Conservation (phyloP, 2,888 invertebrate species). For the Lottia gigantea region DNA sequence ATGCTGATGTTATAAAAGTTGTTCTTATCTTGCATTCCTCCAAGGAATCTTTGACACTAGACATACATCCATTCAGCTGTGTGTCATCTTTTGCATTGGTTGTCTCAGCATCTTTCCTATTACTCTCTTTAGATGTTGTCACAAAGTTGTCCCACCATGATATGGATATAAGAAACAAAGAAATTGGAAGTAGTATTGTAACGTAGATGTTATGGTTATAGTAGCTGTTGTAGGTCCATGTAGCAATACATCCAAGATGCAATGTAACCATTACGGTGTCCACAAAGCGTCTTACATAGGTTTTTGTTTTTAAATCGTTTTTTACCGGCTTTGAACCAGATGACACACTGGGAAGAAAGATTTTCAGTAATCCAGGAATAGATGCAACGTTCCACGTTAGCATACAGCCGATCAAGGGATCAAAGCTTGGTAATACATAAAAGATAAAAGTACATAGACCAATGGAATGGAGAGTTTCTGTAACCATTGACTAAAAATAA, state of each 20-base stretch:
- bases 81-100: not conserved
- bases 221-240: constrained; percentile 12
- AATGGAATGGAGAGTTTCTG: constrained; percentile 15
- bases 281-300: constrained; percentile 23
- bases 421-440: constrained; percentile 15
- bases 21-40: constrained; percentile 38
- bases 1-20: constrained; percentile 26
- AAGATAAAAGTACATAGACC: constrained; percentile 14
- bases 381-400: constrained; percentile 3
- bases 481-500: constrained; percentile 8
- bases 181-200: constrained; percentile 2
- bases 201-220: not conserved
- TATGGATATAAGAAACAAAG: constrained; percentile 14
- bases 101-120: not conserved
- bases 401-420: not conserved
- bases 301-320: constrained; percentile 17
- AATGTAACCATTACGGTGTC: constrained; percentile 24
- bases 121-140: constrained; percentile 1
- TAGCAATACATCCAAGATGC: constrained; percentile 12
- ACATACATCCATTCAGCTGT: constrained; percentile 8
- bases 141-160: constrained; percentile 27
- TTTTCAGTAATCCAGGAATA: constrained; percentile 23
- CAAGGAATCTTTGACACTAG: constrained; percentile 32
- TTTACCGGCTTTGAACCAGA: not conserved
- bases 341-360: not conserved